These are phyloP conservation scores for Acipenser transmontanus DNA, from an alignment of 2,797 vertebrate species.

Conservation along the genomic window DNA sequence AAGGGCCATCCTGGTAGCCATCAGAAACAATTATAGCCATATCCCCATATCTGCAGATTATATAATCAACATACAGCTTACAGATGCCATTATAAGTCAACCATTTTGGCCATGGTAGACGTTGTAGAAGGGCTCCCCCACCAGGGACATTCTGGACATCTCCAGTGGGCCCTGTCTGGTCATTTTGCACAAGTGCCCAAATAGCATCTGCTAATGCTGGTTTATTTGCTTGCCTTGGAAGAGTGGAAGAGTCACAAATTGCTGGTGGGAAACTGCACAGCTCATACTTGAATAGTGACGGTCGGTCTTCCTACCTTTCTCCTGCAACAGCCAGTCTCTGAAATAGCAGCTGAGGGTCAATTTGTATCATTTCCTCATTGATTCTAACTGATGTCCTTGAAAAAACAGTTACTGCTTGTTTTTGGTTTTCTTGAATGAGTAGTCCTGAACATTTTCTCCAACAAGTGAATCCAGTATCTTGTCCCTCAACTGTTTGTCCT, in stretches of 20 bases:
- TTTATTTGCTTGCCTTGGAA: constrained; percentile 4
- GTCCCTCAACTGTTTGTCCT: too few species aligned
- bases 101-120: constrained; percentile 1
- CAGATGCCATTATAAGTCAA: constrained; percentile 3
- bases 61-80: background rate
- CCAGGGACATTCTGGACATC: background rate
- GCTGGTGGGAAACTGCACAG: constrained; percentile 3
- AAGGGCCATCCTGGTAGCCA: too few species aligned
- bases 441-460: too few species aligned
- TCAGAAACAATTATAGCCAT: background rate
- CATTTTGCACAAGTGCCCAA: background rate
- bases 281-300: constrained; percentile 9
- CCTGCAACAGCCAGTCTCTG: constrained; percentile 1
- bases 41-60: background rate
- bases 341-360: constrained; percentile 11
- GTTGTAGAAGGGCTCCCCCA: constrained; percentile 2
- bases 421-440: too few species aligned
- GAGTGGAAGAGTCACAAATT: background rate
- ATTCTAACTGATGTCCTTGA: constrained; percentile 8
- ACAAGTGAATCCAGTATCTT: too few species aligned
- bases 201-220: background rate
- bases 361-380: constrained; percentile 2
- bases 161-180: background rate
- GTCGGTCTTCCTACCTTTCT: constrained; percentile 3
- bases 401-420: too few species aligned